Evolutionary conservation across 2,888 invertebrate genomes (phyloP).

Genomic region (Himalopsyche anomala): DNA sequence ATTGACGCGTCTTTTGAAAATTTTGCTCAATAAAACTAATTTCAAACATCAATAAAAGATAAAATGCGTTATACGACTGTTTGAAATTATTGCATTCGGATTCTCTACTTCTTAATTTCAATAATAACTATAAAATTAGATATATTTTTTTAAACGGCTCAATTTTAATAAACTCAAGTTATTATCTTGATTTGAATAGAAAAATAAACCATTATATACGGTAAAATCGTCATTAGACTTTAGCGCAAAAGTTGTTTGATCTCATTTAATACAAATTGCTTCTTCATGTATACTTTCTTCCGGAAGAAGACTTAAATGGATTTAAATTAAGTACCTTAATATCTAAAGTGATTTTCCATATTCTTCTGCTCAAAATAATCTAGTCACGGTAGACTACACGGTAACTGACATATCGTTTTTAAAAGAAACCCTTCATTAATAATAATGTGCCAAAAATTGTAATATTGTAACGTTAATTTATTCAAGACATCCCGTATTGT

Average conservation of each 20-base stretch:
- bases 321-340: constrained; percentile 30
- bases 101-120: too few relatives aligned
- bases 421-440: constrained; percentile 51
- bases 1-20: too few relatives aligned
- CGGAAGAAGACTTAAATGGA: constrained; percentile 10
- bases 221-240: not conserved
- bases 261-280: constrained; percentile 9
- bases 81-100: too few relatives aligned
- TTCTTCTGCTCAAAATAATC: constrained; percentile 65
- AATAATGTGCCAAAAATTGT: constrained; percentile 61
- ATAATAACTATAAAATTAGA: too few relatives aligned
- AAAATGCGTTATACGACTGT: too few relatives aligned
- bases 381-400: constrained; percentile 62
- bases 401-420: constrained; percentile 63
- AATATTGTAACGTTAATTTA: constrained; percentile 4
- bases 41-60: too few relatives aligned
- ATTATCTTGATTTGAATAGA: not conserved
- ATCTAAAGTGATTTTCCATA: constrained; percentile 40
- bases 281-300: not conserved
- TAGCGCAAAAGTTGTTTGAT: constrained; percentile 5
- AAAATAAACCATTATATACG: not conserved
- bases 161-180: not conserved
- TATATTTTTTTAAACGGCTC: not conserved
- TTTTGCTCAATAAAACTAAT: too few relatives aligned
- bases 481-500: not conserved